phyloP scores from a whole-genome alignment of 2,113 vertebrate genomes.

The Pseudopodoces humilis region DNA sequence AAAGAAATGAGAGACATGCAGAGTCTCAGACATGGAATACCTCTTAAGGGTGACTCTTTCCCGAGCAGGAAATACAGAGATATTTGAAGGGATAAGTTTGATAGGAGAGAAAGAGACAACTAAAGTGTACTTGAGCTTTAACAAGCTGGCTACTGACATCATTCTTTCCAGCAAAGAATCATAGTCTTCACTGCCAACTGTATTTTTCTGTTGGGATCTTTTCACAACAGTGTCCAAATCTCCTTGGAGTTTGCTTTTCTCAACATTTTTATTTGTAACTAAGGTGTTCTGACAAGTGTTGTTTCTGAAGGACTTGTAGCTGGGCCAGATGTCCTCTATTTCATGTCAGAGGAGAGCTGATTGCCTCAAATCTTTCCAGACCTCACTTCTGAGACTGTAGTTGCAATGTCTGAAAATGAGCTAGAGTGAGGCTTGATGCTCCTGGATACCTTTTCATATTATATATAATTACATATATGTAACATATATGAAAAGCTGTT shows the following conservation, averaged over 20 bases:
- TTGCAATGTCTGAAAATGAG: not conserved
- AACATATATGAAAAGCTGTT: not conserved
- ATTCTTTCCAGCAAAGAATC: not conserved
- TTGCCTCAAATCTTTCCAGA: not conserved
- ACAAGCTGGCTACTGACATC: not conserved
- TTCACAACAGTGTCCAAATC: not conserved
- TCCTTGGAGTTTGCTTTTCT: not conserved
- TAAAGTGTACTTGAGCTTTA: not conserved
- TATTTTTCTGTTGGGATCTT: not conserved
- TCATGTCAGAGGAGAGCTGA: not conserved
- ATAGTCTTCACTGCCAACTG: not conserved
- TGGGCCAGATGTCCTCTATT: not conserved
- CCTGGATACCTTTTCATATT: not conserved
- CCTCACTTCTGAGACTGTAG: not conserved
- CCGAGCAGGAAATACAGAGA: not conserved
- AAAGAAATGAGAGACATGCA: not conserved
- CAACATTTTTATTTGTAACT: not conserved
- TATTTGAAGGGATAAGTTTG: not conserved
- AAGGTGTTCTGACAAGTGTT: not conserved
- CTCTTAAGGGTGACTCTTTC: not conserved
- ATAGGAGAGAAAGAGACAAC: not conserved
- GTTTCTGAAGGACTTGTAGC: not conserved
- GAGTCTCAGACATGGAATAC: not conserved
- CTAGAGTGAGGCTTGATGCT: not conserved
- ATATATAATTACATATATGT: too few relatives aligned